Evolutionary conservation across 1,140 invertebrate species (phyloP).

Genomic region (Paraescarpia echinospica): DNA sequence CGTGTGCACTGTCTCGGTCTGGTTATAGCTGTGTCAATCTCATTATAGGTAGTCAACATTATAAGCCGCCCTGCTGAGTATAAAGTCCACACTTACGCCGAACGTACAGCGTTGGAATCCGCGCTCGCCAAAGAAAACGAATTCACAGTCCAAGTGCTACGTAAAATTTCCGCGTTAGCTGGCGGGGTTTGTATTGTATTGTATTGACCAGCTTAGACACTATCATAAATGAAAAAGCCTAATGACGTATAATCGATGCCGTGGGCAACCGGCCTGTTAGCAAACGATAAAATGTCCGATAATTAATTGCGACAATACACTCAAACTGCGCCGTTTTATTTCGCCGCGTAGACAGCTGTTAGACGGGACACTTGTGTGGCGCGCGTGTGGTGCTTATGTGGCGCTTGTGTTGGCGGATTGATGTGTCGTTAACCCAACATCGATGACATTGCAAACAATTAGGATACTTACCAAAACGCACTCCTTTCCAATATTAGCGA

Average conservation of each 20-base stretch:
- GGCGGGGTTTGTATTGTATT: background rate
- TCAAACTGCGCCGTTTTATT: background rate
- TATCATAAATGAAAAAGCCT: background rate
- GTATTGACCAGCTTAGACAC: background rate
- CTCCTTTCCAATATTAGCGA: background rate
- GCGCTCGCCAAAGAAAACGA: background rate
- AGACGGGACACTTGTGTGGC: background rate
- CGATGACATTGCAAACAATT: background rate
- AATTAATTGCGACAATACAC: slow-evolving; percentile 1
- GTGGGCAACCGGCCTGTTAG: background rate
- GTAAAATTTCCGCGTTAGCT: background rate
- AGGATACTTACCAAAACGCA: background rate
- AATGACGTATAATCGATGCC: background rate
- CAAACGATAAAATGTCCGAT: background rate
- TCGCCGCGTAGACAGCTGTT: background rate
- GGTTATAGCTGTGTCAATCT: background rate
- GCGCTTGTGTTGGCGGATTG: background rate
- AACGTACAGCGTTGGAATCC: background rate
- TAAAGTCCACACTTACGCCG: background rate
- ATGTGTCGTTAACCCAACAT: background rate
- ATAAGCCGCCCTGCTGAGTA: background rate
- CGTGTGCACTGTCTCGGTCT: background rate
- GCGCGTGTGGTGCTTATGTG: background rate
- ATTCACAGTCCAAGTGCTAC: background rate
- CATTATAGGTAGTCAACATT: background rate